A percentile compares a stretch with the other conserved stretches of the same genome.
Evolutionary conservation across 2,888 invertebrate genomes (phyloP).

Genomic region (Salticus scenicus): DNA sequence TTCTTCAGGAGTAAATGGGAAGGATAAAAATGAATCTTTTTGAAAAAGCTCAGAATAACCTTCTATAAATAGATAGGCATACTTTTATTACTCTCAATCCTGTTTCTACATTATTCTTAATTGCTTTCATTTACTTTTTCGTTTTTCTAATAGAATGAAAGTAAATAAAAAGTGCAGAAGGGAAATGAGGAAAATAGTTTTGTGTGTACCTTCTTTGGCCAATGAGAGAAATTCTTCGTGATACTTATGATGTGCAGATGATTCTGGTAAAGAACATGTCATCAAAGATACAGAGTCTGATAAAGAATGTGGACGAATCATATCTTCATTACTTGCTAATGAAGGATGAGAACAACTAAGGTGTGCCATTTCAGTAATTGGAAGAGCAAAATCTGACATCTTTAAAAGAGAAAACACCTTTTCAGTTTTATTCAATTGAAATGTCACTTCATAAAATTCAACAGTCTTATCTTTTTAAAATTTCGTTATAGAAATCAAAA

Average conservation of each 20-base stretch:
- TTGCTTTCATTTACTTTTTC: too few species aligned
- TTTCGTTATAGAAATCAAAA: neutral
- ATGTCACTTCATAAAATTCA: neutral
- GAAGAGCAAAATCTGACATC: slow-evolving; percentile 44
- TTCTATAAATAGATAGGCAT: too few species aligned
- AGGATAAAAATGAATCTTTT: too few species aligned
- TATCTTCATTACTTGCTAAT: slow-evolving; percentile 73
- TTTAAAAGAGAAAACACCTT: neutral
- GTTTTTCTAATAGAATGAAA: neutral
- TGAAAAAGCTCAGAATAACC: too few species aligned
- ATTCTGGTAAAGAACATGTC: slow-evolving; percentile 70
- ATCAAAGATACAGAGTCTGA: slow-evolving; percentile 72
- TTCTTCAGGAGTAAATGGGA: too few species aligned
- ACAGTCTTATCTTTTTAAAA: neutral
- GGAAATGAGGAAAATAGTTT: slow-evolving; percentile 45
- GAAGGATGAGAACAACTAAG: slow-evolving; percentile 76
- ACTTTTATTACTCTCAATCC: too few species aligned
- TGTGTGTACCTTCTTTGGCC: slow-evolving; percentile 83
- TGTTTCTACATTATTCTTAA: too few species aligned
- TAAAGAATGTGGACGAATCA: slow-evolving; percentile 72
- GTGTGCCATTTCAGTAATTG: slow-evolving; percentile 68
- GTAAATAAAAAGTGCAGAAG: neutral
- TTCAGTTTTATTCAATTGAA: neutral
- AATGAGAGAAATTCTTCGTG: slow-evolving; percentile 81
- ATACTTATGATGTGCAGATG: slow-evolving; percentile 48